Evolutionary conservation across 37 sponge, comb jelly and placozoan genomes (phyloP).

Genomic region (Ephydatia muelleri): DNA sequence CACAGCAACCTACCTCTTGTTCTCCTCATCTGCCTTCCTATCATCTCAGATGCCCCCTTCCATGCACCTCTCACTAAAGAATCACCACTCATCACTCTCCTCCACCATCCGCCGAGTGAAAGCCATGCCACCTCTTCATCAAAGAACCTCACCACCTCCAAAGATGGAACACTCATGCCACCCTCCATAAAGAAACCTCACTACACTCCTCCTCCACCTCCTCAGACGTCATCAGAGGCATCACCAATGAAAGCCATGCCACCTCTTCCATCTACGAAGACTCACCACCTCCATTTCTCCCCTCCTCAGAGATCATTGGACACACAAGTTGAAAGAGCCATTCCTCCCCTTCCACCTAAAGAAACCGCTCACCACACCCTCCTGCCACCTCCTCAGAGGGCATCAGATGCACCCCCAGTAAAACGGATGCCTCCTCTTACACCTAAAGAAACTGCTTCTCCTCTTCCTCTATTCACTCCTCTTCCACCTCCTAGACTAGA

Average conservation of each 20-base stretch:
- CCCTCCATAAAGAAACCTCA: neutral
- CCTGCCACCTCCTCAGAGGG: neutral
- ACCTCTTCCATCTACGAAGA: neutral
- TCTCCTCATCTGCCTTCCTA: too few relatives aligned
- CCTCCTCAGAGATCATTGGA: neutral
- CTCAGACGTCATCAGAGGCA: neutral
- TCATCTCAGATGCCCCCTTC: too few relatives aligned
- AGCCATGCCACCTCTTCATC: too few relatives aligned
- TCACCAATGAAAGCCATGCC: neutral
- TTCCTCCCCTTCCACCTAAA: neutral
- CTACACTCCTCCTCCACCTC: neutral
- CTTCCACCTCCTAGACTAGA: neutral
- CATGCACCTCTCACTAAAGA: too few relatives aligned
- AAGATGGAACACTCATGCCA: too few relatives aligned
- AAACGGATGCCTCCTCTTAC: neutral
- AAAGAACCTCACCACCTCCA: constrained; percentile 6
- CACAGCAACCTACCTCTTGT: too few relatives aligned
- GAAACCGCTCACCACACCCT: neutral
- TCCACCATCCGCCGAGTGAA: too few relatives aligned
- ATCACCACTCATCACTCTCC: too few relatives aligned
- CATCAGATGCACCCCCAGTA: neutral
- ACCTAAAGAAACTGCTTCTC: constrained; percentile 8
- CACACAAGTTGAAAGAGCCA: neutral
- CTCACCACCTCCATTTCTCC: neutral
- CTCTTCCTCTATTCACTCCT: constrained; percentile 24